Base-by-base conservation (phyloP, 2,797 vertebrate genomes). In the Lophius americanus region DNA sequence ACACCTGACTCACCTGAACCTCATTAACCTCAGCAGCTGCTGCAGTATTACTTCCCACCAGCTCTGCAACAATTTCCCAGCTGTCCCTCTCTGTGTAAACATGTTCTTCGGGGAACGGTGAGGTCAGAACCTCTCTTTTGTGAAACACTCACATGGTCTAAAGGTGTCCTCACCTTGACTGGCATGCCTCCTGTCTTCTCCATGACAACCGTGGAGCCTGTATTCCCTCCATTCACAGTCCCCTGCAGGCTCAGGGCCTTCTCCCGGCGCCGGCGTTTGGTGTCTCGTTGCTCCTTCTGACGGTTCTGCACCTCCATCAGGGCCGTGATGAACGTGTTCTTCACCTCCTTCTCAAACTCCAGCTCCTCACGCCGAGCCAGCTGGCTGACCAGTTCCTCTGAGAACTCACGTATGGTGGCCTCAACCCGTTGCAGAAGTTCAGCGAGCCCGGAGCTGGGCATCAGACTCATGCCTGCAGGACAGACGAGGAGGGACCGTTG, bases 281-380 rank as follows among this genome's bases (percentile, higher is more conserved):
- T 85, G 44, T 97, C 96, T 5, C 96, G 91, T 57, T 96, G 95
- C 85, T 98, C 96, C 89, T 94, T 97, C 92, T 97, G 96, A 83
- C 95, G 92, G 93, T 97, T 97, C 92, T 98, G 96, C 57, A 97
- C 96, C 83, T 98, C 96, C 55, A 98, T 95, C 54, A 98, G 94
- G 58, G 94, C 95, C 0, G 95, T 96, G 89, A 98, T 98, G 91
- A 98, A 98, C 4, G 95, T 96, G 89, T 97, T 98, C 90, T 97
- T 98, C 91, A 98, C 95, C 80, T 98, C 96, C 72, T 98, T 98
- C 90, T 98, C 96, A 36, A 97, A 98, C 79, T 97, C 96, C 82
- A 96, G 92, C 92, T 98, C 96, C 0, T 98, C 96, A 0, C 96
- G 91, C 37, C 93, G 93, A n/a, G 96, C 96, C 88, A 97, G 89